Evolutionary conservation across 2,113 vertebrate genomes (phyloP), one percentile per base, ranked within the genome.

Genomic region (Melanotaenia duboulayi): DNA sequence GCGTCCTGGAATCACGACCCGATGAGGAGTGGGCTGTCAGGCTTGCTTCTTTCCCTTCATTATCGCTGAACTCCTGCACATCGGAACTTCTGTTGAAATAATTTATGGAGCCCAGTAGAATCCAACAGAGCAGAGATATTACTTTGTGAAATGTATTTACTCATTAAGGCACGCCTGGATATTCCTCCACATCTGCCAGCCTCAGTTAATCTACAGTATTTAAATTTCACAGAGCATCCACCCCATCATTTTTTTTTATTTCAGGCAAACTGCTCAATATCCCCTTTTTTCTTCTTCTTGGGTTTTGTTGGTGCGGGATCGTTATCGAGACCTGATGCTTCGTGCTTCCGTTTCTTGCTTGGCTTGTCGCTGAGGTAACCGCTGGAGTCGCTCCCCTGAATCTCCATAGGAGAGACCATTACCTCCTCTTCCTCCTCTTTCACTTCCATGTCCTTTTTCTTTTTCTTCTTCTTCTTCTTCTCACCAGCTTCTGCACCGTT

Each of bases 351-450:
- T 90, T 95, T 96, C 79, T 91, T 97, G 73, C 76, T 91, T 42
- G 92, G 90, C 74, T 94, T 96, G 50, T 93, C 94, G 67, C 94
- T 96, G 1, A 93, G 76, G 78, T 96, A 96, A 73, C 95, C 94
- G 20, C 95, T 96, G 32, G 95, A 95, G 91, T 96, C 95, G 72
- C 94, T 97, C 40, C 65, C 69, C 2, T 90, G 93, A 42, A 93
- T 72, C 22, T 92, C 83, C 24, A 76, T 50, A 3, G 86, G 85
- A 61, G 91, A 58, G 58, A 86, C 12, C 24, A 35, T 70, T 0
- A 73, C 58, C 24, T 83, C 78, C 19, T 72, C 59, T 11, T 75
- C 51, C 10, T 89, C 86, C 46, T 88, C 86, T 60, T 91, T 92
- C 55, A 81, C 60, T 61, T 11, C 51, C 65, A 93, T 92, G 11